Percentiles rank a stretch among this genome's conserved stretches.
These are phyloP conservation scores for Halyomorpha halys DNA, from an alignment of 1,140 invertebrate species.

Conservation along the genomic window DNA sequence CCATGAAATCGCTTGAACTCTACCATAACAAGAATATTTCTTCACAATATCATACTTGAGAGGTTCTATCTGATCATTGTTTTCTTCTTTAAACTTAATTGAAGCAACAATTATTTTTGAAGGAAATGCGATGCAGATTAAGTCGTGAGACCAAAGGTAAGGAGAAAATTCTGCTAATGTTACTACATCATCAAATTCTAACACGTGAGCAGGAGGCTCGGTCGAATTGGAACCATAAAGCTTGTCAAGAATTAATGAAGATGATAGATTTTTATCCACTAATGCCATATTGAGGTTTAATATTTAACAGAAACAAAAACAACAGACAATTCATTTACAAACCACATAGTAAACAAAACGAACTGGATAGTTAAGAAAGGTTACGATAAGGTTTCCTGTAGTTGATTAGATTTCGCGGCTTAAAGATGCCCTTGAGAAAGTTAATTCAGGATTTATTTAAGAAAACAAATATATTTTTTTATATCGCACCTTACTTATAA, in stretches of 20 bases:
- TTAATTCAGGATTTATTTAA: too few species aligned
- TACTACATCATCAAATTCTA: conserved; percentile 36
- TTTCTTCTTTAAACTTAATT: conserved; percentile 29
- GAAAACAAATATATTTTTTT: too few species aligned
- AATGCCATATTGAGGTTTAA: not conserved
- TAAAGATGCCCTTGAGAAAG: too few species aligned
- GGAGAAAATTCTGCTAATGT: conserved; percentile 41
- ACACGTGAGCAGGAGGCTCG: conserved; percentile 25
- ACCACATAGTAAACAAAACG: too few species aligned
- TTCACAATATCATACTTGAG: conserved; percentile 32
- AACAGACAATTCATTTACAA: too few species aligned
- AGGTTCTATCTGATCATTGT: conserved; percentile 29
- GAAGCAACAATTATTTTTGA: conserved; percentile 37
- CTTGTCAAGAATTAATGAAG: conserved; percentile 18
- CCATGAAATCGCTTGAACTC: conserved; percentile 45
- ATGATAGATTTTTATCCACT: conserved; percentile 11
- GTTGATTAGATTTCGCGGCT: too few species aligned
- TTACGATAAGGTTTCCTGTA: too few species aligned
- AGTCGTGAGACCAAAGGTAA: conserved; percentile 42
- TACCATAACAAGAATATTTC: conserved; percentile 42
- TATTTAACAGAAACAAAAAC: too few species aligned
- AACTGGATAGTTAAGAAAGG: too few species aligned
- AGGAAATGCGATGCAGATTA: conserved; percentile 40
- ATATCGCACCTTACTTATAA: too few species aligned
- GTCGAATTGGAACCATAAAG: not conserved